These are phyloP conservation scores for Rhombomys opimus DNA, from an alignment of 2,113 vertebrate genomes.

Conservation along the genomic window DNA sequence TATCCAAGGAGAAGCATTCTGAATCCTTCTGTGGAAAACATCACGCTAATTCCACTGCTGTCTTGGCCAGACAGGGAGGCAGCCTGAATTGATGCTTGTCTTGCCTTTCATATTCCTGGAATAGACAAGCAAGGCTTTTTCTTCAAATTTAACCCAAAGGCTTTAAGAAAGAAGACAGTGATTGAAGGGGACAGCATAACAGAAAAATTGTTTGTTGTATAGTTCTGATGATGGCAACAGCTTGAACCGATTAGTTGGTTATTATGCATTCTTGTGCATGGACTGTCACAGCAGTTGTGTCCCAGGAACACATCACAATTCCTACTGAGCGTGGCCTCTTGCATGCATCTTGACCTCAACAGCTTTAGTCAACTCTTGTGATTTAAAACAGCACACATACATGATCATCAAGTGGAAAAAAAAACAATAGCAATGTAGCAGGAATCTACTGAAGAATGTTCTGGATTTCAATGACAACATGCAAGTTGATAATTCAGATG, in stretches of 20 bases:
- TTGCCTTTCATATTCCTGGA: constrained; percentile 28
- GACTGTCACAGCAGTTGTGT: constrained; percentile 49
- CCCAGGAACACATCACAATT: neutral
- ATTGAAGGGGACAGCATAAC: constrained; percentile 36
- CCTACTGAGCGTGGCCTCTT: neutral
- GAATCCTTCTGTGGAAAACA: constrained; percentile 68
- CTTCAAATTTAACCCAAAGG: constrained; percentile 45
- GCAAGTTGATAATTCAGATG: neutral
- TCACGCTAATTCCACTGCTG: neutral
- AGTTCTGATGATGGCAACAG: constrained; percentile 62
- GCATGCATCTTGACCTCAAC: constrained; percentile 46
- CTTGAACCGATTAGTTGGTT: constrained; percentile 72
- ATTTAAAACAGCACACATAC: constrained; percentile 53
- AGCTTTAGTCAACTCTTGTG: constrained; percentile 39
- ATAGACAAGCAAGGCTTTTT: constrained; percentile 6
- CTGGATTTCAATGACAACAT: constrained; percentile 37
- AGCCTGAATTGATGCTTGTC: neutral
- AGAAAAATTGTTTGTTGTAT: constrained; percentile 24
- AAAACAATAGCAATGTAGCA: neutral
- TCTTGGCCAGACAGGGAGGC: constrained; percentile 68
- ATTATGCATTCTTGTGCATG: constrained; percentile 49
- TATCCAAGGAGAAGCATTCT: constrained; percentile 73
- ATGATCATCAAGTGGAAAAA: constrained; percentile 21
- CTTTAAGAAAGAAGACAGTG: constrained; percentile 59
- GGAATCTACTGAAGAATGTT: constrained; percentile 26